These are phyloP conservation scores for Machimus rusticus DNA, from an alignment of 2,888 invertebrate genomes.

Conservation along the genomic window DNA sequence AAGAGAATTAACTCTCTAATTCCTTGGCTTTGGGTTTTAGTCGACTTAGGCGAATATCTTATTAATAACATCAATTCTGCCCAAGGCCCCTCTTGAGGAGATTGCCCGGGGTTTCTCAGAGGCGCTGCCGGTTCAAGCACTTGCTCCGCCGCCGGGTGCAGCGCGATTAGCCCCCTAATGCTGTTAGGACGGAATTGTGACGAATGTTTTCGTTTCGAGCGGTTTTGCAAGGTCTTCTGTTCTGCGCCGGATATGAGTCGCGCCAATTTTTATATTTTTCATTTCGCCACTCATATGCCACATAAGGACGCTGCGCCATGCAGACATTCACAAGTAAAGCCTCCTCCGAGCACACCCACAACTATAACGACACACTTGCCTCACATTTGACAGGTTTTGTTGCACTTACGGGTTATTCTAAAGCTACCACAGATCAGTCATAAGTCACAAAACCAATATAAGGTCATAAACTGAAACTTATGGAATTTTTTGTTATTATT, in stretches of 20 bases:
- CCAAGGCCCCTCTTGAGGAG: background rate
- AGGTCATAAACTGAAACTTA: no score
- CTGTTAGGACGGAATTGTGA: background rate
- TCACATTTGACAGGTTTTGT: background rate
- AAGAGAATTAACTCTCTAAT: conserved; percentile 38
- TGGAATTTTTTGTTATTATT: no score
- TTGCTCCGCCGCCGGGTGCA: background rate
- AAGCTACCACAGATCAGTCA: no score
- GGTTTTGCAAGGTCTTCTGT: background rate
- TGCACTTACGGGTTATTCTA: no score
- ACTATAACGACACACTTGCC: background rate
- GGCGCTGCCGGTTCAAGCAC: background rate
- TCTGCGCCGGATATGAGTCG: background rate
- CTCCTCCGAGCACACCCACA: background rate
- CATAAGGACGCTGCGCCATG: background rate
- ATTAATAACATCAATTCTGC: conserved; percentile 22
- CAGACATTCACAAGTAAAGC: no score
- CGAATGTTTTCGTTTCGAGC: background rate
- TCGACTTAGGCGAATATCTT: conserved; percentile 12
- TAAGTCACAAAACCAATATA: no score
- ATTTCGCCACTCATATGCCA: background rate
- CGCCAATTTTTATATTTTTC: background rate
- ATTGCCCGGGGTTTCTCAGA: background rate
- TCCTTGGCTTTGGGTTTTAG: conserved; percentile 34
- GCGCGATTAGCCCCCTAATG: background rate